Evolutionary conservation across 2,888 invertebrate genomes (phyloP), one percentile per base, ranked within the genome.

Genomic region (Trissolcus brochymenae): DNA sequence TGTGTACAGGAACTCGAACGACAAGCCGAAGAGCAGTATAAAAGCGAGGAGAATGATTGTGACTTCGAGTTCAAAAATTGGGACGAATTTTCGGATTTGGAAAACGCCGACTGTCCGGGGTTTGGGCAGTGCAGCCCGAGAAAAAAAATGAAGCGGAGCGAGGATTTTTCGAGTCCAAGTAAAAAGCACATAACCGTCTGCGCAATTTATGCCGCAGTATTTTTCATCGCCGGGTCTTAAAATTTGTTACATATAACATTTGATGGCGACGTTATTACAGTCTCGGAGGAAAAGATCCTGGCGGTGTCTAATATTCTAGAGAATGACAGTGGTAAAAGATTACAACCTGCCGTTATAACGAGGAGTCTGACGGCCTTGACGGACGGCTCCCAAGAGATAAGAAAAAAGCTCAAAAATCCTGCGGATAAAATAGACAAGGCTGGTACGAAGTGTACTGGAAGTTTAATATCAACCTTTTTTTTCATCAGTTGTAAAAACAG

Each of bases 1-100:
- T 4, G 19, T 14, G n/a, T 21, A 43, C 49, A 88, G 88, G 87
- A 88, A 78, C 83, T 88, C 9, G 88, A 88, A 29, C 85, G 84
- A 1, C 87, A 88, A 46, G 88, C 88, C 1, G 65, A 87, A 80
- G 88, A 88, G 73, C 88, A 88, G 65, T 88, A 88, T 55, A 82
- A 78, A 70, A 82, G 80, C 61, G 75, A 81, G 7, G 84, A 80
- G 4, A 82, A 75, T 43, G 53, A 61, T 0, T 59, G 54, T n/a
- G 54, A 68, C 54, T 62, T 73, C 43, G 54, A 65, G 51, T 35
- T 2, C 49, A 66, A 21, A 14, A 50, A 56, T 70, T 65, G 16
- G 41, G 19, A 4, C 9, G 59, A 62, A 9, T 49, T 53, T 35
- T 2, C 21, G 21, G 21, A 16, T 62, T 13, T 14, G n/a, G 62